These are phyloP conservation scores for Nyctibius bracteatus DNA, from an alignment of 2,113 vertebrate genomes.

Conservation along the genomic window DNA sequence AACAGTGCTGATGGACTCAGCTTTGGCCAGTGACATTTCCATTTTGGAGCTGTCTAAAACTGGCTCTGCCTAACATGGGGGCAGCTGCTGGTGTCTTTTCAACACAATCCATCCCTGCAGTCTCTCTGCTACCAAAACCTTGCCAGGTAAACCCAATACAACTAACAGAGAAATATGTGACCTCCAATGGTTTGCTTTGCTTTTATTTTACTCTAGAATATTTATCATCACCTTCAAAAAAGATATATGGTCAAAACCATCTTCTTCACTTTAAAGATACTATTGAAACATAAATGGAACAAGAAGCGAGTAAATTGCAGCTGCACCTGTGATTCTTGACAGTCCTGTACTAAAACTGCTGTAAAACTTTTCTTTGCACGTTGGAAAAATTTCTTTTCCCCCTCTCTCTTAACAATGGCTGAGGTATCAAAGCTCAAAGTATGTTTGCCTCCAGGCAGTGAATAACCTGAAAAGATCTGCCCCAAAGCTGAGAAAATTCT, in stretches of 20 bases:
- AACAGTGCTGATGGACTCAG: accelerated
- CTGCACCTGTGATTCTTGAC: not conserved
- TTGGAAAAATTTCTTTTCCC: not conserved
- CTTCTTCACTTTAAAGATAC: not conserved
- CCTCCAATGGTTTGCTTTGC: not conserved
- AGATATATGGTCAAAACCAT: accelerated
- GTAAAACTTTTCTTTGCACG: not conserved
- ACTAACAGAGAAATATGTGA: not conserved
- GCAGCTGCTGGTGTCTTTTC: not conserved
- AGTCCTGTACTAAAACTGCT: not conserved
- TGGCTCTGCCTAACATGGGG: not conserved
- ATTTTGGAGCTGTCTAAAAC: not conserved
- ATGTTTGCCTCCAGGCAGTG: not conserved
- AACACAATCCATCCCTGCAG: not conserved
- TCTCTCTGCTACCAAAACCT: not conserved
- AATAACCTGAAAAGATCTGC: not conserved
- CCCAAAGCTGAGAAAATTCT: not conserved
- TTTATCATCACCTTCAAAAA: not conserved
- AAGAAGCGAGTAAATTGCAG: not conserved
- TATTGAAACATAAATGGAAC: not conserved
- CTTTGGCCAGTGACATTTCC: not conserved
- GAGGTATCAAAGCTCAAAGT: not conserved
- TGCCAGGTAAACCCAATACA: not conserved
- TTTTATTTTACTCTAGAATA: not conserved
- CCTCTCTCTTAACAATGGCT: not conserved